phyloP scores from a whole-genome alignment of 2,797 vertebrate genomes.

The Psittacula echo region DNA sequence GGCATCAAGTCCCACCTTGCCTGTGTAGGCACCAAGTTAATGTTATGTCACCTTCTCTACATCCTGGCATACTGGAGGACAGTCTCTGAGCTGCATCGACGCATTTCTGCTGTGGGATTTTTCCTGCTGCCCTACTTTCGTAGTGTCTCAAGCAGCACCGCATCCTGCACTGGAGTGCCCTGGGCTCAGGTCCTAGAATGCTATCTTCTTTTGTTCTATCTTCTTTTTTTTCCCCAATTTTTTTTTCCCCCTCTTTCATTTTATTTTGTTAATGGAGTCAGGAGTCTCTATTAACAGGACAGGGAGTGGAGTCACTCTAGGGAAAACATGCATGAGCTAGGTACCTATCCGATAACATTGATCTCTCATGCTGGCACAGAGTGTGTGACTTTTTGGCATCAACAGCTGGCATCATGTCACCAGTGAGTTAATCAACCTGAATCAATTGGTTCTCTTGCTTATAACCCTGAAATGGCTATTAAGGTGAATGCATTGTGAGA shows the following conservation, averaged over 20 bases:
- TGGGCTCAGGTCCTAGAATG: background rate
- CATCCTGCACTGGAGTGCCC: fast-evolving
- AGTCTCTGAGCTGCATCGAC: background rate
- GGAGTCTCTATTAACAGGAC: background rate
- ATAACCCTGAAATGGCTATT: background rate
- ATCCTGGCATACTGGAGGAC: too few species aligned
- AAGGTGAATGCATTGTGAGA: background rate
- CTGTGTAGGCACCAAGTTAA: background rate
- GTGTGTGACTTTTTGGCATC: background rate
- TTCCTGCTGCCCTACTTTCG: background rate
- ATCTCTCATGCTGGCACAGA: background rate
- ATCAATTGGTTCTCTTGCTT: background rate
- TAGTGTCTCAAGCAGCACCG: background rate
- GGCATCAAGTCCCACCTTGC: background rate
- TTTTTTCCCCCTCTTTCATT: background rate
- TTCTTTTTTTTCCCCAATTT: background rate
- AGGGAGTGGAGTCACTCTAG: background rate
- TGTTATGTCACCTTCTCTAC: background rate
- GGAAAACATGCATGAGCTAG: background rate
- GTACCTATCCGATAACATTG: background rate
- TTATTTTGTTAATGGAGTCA: background rate
- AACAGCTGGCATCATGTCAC: background rate
- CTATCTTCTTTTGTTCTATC: background rate
- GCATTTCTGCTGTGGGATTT: background rate
- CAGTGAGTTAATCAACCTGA: background rate